A percentile compares a stretch with the other conserved stretches of the same genome.
phyloP scores from a whole-genome alignment of 2,797 vertebrate species.

The Astyanax mexicanus region DNA sequence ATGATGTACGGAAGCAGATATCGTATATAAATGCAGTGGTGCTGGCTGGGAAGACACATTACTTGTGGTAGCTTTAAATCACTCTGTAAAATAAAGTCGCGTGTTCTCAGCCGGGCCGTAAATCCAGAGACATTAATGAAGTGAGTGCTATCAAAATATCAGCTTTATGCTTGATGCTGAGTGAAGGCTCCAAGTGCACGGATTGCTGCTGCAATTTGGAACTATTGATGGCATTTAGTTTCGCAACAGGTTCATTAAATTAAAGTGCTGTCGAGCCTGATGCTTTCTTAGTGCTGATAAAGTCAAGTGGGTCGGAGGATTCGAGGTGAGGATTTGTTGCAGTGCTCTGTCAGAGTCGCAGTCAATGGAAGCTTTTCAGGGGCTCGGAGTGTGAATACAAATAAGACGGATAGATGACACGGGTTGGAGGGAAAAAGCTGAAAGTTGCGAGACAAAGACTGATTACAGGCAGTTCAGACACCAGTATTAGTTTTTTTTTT shows the following conservation, averaged over 20 bases:
- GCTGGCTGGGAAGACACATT: conserved; percentile 28
- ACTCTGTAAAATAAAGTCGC: conserved; percentile 58
- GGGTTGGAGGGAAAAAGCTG: background rate
- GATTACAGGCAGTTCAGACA: conserved; percentile 24
- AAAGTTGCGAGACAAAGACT: conserved; percentile 34
- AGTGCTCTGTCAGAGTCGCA: conserved; percentile 25
- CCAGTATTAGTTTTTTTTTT: background rate
- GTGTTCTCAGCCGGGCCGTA: conserved; percentile 57
- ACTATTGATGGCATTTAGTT: conserved; percentile 69
- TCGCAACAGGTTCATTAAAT: conserved; percentile 68
- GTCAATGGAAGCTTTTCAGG: conserved; percentile 13
- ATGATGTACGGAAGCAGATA: conserved; percentile 36
- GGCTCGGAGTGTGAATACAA: conserved; percentile 41
- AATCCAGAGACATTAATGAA: conserved; percentile 65
- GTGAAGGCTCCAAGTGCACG: conserved; percentile 59
- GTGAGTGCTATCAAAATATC: conserved; percentile 62
- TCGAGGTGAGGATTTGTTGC: conserved; percentile 23
- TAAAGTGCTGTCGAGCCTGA: conserved; percentile 56
- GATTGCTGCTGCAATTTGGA: conserved; percentile 67
- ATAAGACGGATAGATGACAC: conserved; percentile 29
- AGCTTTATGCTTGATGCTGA: conserved; percentile 50
- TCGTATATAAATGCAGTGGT: conserved; percentile 23
- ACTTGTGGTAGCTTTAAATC: conserved; percentile 61
- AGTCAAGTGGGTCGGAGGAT: conserved; percentile 48
- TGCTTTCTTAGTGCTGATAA: conserved; percentile 66